Percentiles rank a stretch among this genome's conserved stretches.
Conservation (phyloP, 2,113 vertebrate species). For the Trinectes maculatus region DNA sequence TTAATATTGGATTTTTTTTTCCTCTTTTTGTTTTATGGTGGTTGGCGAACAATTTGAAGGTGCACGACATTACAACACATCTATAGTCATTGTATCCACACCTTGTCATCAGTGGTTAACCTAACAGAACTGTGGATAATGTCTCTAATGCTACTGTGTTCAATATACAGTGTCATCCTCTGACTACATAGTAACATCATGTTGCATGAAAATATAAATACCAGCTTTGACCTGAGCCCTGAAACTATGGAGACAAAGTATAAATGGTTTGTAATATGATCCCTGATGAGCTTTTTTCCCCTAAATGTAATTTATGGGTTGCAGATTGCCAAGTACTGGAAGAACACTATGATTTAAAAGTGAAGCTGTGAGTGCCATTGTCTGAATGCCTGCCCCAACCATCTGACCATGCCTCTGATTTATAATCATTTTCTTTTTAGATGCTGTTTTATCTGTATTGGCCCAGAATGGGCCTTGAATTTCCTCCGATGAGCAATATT, state of each 20-base stretch:
- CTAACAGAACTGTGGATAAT: too few relatives aligned
- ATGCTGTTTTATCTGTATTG: conserved; percentile 13
- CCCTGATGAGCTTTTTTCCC: not conserved
- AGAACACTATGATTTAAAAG: not conserved
- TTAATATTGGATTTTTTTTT: too few relatives aligned
- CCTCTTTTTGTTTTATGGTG: too few relatives aligned
- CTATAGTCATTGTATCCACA: too few relatives aligned
- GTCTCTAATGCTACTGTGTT: too few relatives aligned
- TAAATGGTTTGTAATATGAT: not conserved
- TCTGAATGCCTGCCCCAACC: not conserved
- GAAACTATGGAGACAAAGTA: too few relatives aligned
- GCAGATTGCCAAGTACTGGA: conserved; percentile 6
- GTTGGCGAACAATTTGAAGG: too few relatives aligned
- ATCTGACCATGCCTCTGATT: not conserved
- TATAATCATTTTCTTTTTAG: not conserved
- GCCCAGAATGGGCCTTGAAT: conserved; percentile 10
- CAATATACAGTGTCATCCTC: too few relatives aligned
- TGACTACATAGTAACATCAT: not conserved
- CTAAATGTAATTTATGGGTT: not conserved
- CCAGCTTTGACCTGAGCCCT: too few relatives aligned
- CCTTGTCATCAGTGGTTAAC: too few relatives aligned
- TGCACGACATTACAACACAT: too few relatives aligned
- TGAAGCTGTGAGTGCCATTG: not conserved
- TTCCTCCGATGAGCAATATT: not conserved
- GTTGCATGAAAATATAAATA: conserved; percentile 4